These are phyloP conservation scores for Harpagoxenus sublaevis DNA, from an alignment of 2,888 invertebrate species.

Conservation along the genomic window DNA sequence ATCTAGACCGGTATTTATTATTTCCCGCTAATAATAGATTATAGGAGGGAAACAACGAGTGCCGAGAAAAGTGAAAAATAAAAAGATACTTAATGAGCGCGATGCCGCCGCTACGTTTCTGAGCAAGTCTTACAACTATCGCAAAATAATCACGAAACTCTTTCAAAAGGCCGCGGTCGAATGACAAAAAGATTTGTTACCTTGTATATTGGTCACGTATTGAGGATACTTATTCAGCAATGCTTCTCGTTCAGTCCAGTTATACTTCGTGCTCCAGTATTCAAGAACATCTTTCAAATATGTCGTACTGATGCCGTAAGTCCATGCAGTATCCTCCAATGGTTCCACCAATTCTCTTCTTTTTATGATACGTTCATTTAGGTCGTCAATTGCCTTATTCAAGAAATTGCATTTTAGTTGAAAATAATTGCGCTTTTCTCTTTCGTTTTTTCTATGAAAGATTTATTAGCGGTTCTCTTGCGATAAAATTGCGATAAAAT, in stretches of 20 bases:
- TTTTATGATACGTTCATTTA: constrained; percentile 88
- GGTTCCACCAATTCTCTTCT: constrained; percentile 88
- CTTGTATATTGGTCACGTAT: constrained; percentile 92
- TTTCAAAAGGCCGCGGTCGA: background rate
- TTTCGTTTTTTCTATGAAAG: background rate
- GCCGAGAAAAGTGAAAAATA: background rate
- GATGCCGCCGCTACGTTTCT: background rate
- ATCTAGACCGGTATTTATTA: background rate
- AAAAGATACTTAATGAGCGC: background rate
- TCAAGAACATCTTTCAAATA: constrained; percentile 90
- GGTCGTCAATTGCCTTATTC: constrained; percentile 88
- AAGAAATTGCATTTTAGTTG: background rate
- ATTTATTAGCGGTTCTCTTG: background rate
- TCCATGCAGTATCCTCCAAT: constrained; percentile 90
- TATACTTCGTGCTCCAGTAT: constrained; percentile 93
- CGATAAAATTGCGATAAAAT: background rate
- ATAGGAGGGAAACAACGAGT: background rate
- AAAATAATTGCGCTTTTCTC: background rate
- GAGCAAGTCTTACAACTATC: background rate
- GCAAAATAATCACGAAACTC: background rate
- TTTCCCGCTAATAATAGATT: background rate
- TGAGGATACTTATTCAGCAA: constrained; percentile 92
- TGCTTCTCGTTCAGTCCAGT: constrained; percentile 90
- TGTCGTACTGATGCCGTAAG: constrained; percentile 93
- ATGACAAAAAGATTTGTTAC: constrained; percentile 78